Base-by-base conservation (phyloP, 2,888 invertebrate genomes). In the Stramonita haemastoma region DNA sequence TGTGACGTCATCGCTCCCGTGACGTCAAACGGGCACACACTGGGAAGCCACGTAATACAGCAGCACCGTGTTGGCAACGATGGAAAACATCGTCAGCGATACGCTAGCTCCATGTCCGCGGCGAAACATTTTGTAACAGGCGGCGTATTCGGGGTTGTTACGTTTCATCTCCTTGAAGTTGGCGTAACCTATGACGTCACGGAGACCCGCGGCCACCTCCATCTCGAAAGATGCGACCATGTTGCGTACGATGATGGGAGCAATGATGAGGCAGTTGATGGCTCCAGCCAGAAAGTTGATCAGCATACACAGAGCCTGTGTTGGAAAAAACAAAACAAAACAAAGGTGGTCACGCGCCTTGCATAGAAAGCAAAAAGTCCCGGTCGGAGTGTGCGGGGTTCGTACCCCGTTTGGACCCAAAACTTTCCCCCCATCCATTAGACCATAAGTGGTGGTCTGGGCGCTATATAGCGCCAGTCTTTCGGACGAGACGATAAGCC, bases 121-220 rank as follows among this genome's bases (percentile, higher is more conserved):
- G 60, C 93, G 90, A 87, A 94, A 94, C 88, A 70, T 90, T 34
- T 89, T 86, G 90, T 94, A 93, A 73, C 91, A 89, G 5, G 79
- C 81, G 6, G 73, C 66, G 87, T 93, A 94, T 56, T 90, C 91
- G 0, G 92, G 91, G 90, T 93, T 91, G 88, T 92, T 91, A 70
- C 91, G 90, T 89, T 93, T 92, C 86, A 93, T 89, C 79, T 93
- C 92, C 17, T 91, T 90, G 86, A 92, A 90, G 89, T 93, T 92
- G 19, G 93, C 93, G 83, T 93, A 92, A 6, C 94, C 94, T 0
- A 94, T 89, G 77, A 91, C 90, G 89, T 93, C 91, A 70, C 92
- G 91, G 0, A 92, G 91, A 15, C 94, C 94, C 8, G 91, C 91
- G 0, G 91, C 91, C 66, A 93, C 91, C 89, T 94, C 94, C 83